Conservation (phyloP, 2,797 vertebrate genomes). For the Brachymystax lenok region DNA sequence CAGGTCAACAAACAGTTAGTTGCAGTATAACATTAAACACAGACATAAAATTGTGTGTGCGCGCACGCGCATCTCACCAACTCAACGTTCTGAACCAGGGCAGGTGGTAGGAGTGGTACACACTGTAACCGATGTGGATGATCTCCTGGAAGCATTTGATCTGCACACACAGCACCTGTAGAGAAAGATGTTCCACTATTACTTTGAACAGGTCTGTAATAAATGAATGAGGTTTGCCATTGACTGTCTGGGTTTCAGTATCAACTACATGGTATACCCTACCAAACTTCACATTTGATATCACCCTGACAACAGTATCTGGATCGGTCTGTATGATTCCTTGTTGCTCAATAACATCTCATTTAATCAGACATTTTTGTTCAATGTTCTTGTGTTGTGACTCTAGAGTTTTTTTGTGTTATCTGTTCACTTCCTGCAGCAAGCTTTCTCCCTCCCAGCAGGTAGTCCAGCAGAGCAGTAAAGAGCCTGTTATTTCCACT, state of each 20-base stretch:
- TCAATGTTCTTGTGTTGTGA: not conserved
- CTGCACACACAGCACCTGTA: conserved; percentile 95
- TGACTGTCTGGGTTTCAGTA: not conserved
- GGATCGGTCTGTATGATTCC: not conserved
- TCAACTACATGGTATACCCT: not conserved
- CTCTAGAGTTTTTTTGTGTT: not conserved
- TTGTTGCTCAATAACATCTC: not conserved
- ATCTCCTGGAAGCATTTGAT: conserved; percentile 99
- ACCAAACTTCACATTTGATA: not conserved
- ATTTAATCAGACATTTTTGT: not conserved
- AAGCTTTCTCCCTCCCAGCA: not conserved
- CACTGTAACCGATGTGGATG: conserved; percentile 96
- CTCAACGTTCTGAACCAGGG: conserved; percentile 98
- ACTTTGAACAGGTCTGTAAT: not conserved
- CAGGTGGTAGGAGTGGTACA: conserved; percentile 93
- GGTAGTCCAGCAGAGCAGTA: not conserved
- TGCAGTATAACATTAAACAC: not conserved
- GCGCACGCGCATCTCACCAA: conserved; percentile 80
- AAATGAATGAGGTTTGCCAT: not conserved
- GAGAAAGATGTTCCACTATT: not conserved
- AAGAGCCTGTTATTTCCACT: not conserved
- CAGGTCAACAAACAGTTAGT: not conserved
- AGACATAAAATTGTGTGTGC: conserved; percentile 5
- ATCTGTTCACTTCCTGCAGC: not conserved
- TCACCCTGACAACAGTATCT: not conserved